Base-by-base conservation (phyloP, 2,888 invertebrate genomes). In the Eristalinus aeneus region DNA sequence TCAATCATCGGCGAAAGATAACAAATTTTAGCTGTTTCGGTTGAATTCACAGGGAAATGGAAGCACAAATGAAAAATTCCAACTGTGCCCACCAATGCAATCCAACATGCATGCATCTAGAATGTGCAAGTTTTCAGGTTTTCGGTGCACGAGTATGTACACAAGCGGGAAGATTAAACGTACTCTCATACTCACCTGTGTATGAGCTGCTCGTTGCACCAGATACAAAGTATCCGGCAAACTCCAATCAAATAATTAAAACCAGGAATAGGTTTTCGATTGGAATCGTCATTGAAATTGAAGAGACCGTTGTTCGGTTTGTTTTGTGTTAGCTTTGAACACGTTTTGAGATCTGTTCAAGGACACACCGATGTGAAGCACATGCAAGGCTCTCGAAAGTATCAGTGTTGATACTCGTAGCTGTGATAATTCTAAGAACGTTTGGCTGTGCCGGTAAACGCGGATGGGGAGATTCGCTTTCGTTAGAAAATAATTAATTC, bases 221-320 rank as follows among this genome's bases (percentile, higher is more conserved):
- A 77, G 16, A 10, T 65, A 79, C 83, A 77, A 77, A 77, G 68
- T 77, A 79, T 71, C 74, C 67, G 16, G 79, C 71, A 85, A 81
- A 72, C 73, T 81, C 54, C 85, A 73, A 81, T 81, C 76, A 81
- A 86, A 86, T 86, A 81, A 81, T 86, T 77, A 81, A 76, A 86
- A 81, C 53, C 76, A 39, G 68, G 73, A 71, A 69, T 81, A 64
- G 56, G 68, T 63, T 73, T 72, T 60, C 67, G 63, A 39, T 67
- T 56, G 34, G 60, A 73, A 63, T 73, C 53, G 46, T 12, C 58
- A 34, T 67, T 32, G 65, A 22, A 53, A 56, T 46, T 58, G n/a
- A 34, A 23, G 34, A 58, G 22, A 11, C 23, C 54, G n/a, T 72
- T 68, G 22, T 54, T 34, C 5, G 27, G 54, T 20, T 63, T 34